These are phyloP conservation scores for Shargacucullia verbasci DNA, from an alignment of 2,888 invertebrate species.

Conservation along the genomic window DNA sequence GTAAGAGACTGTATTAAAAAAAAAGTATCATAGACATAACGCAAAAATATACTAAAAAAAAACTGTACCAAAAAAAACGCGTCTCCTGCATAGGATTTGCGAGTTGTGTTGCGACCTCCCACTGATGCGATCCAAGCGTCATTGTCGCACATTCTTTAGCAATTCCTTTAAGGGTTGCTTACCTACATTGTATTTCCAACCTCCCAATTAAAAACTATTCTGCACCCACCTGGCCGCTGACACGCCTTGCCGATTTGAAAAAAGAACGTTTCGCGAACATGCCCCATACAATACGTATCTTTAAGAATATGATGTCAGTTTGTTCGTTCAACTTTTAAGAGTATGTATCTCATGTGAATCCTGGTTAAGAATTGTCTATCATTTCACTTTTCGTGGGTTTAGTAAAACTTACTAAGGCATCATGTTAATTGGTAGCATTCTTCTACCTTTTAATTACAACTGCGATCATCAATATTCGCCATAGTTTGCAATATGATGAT, in stretches of 20 bases:
- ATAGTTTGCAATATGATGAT: too few relatives aligned
- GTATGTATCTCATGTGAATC: too few relatives aligned
- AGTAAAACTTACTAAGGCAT: too few relatives aligned
- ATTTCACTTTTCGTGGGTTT: too few relatives aligned
- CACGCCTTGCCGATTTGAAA: conserved; percentile 69
- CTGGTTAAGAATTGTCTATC: too few relatives aligned
- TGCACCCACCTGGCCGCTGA: conserved; percentile 73
- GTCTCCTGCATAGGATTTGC: conserved; percentile 9
- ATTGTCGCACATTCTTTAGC: conserved; percentile 54
- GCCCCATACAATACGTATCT: too few relatives aligned
- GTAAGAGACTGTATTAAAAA: neutral
- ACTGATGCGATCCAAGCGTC: conserved; percentile 49
- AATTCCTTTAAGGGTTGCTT: conserved; percentile 61
- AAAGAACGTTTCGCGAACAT: conserved; percentile 43
- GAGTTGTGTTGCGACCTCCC: conserved; percentile 59
- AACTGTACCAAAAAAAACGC: conserved; percentile 3
- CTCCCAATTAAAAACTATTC: conserved; percentile 83
- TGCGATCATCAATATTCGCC: too few relatives aligned
- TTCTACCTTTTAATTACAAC: too few relatives aligned
- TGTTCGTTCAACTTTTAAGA: conserved; percentile 11
- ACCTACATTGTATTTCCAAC: conserved; percentile 59
- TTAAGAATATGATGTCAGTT: neutral
- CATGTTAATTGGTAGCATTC: too few relatives aligned
- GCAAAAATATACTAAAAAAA: conserved; percentile 2
- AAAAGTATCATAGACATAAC: neutral